Conservation (phyloP, 2,888 invertebrate species). For the Napeogenes sylphis region DNA sequence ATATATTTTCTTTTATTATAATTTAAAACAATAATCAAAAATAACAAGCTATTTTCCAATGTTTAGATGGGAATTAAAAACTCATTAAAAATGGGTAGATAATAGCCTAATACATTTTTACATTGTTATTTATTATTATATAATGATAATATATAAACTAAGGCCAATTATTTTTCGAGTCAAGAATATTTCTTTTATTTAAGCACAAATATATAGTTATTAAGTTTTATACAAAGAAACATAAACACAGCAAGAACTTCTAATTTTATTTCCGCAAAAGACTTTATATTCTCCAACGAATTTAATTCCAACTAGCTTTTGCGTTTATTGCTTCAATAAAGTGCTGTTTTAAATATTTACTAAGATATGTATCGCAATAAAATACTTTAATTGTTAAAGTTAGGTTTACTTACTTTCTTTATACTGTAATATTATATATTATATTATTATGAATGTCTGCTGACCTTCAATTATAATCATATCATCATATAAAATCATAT, state of each 20-base stretch:
- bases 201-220: neutral
- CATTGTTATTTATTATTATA: neutral
- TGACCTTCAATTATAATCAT: too few relatives aligned
- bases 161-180: neutral
- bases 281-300: constrained; percentile 22
- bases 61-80: too few relatives aligned
- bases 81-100: too few relatives aligned
- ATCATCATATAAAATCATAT: too few relatives aligned
- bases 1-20: neutral
- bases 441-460: too few relatives aligned
- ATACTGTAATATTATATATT: too few relatives aligned
- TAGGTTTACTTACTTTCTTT: too few relatives aligned
- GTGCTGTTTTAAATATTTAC: constrained; percentile 9
- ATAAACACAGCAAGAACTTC: constrained; percentile 21
- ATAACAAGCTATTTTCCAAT: too few relatives aligned
- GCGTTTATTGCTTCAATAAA: constrained; percentile 25
- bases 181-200: neutral
- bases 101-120: too few relatives aligned
- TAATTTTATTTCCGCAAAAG: constrained; percentile 21
- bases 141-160: neutral
- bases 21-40: neutral
- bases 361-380: neutral
- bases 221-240: constrained; percentile 18
- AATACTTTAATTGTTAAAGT: neutral
- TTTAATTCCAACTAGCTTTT: constrained; percentile 30